These are phyloP conservation scores for Peromyscus nudipes DNA, from an alignment of 2,797 vertebrate genomes.

Conservation along the genomic window DNA sequence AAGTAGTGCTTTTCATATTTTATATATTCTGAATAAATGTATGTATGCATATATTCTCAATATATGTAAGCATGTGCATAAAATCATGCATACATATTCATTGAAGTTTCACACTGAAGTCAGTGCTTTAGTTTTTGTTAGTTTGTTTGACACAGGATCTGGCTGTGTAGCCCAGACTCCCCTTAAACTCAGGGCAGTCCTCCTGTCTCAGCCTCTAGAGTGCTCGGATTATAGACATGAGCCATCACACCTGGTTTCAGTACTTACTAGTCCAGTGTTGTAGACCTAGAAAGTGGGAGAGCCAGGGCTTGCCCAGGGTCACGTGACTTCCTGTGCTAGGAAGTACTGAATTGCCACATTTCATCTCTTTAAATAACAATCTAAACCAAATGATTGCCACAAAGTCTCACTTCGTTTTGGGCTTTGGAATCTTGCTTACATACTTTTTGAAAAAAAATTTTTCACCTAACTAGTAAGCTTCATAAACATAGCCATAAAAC, in stretches of 20 bases:
- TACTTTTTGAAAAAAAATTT: not conserved
- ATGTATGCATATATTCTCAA: not conserved
- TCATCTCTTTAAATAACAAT: not conserved
- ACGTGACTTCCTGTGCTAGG: not conserved
- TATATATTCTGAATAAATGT: not conserved
- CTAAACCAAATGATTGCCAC: not conserved
- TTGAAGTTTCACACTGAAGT: not conserved
- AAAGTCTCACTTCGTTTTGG: slow-evolving; percentile 11
- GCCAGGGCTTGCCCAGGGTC: not conserved
- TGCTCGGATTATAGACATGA: not conserved
- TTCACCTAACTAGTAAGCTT: not conserved
- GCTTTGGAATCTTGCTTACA: not conserved
- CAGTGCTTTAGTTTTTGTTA: not conserved
- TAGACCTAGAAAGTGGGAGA: not conserved
- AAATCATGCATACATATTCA: not conserved
- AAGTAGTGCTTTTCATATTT: not conserved
- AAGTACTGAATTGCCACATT: not conserved
- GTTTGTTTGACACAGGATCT: not conserved
- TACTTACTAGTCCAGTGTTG: not conserved
- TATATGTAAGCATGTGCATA: not conserved
- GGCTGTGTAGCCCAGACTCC: not conserved
- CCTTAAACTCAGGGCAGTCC: not conserved
- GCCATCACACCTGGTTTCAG: not conserved
- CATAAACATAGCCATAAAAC: not conserved
- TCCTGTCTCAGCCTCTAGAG: not conserved